Percentiles rank a stretch among this genome's conserved stretches.
Evolutionary conservation across 1,140 invertebrate species (phyloP).

Genomic region (Macrosteles quadrilineatus): DNA sequence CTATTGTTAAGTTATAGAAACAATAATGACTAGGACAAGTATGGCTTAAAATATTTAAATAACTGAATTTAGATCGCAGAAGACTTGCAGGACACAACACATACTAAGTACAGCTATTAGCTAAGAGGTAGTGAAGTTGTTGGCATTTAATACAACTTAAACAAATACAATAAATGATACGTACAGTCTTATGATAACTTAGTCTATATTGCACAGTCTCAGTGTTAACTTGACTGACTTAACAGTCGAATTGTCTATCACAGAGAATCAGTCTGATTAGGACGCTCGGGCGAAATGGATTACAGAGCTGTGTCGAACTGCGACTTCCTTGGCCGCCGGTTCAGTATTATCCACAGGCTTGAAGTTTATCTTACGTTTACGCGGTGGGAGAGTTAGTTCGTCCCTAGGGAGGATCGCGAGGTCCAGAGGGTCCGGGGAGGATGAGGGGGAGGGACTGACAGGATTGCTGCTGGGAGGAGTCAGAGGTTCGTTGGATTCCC

Average conservation of each 20-base stretch:
- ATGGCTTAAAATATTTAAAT: no score
- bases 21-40: no score
- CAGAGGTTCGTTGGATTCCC: slow-evolving; percentile 42
- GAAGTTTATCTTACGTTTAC: slow-evolving; percentile 79
- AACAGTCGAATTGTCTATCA: slow-evolving; percentile 16
- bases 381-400: slow-evolving; percentile 67
- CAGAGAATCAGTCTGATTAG: slow-evolving; percentile 31
- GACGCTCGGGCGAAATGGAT: slow-evolving; percentile 78
- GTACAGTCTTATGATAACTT: slow-evolving; percentile 20
- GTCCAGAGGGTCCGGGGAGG: slow-evolving; percentile 60
- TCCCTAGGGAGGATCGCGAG: slow-evolving; percentile 56
- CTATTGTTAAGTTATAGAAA: no score
- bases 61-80: neutral
- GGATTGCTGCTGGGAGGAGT: slow-evolving; percentile 65
- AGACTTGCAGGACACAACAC: slow-evolving; percentile 1
- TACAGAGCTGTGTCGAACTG: slow-evolving; percentile 70
- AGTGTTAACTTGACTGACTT: neutral
- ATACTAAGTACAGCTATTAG: slow-evolving; percentile 16
- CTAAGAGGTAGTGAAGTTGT: slow-evolving; percentile 11
- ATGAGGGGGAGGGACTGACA: slow-evolving; percentile 48
- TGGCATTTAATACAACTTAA: neutral
- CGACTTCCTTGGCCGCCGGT: slow-evolving; percentile 48
- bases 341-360: slow-evolving; percentile 61
- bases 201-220: slow-evolving; percentile 26
- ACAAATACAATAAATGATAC: neutral